Evolutionary conservation across 2,797 vertebrate species (phyloP).

Genomic region (Mormyrops boulengeri): DNA sequence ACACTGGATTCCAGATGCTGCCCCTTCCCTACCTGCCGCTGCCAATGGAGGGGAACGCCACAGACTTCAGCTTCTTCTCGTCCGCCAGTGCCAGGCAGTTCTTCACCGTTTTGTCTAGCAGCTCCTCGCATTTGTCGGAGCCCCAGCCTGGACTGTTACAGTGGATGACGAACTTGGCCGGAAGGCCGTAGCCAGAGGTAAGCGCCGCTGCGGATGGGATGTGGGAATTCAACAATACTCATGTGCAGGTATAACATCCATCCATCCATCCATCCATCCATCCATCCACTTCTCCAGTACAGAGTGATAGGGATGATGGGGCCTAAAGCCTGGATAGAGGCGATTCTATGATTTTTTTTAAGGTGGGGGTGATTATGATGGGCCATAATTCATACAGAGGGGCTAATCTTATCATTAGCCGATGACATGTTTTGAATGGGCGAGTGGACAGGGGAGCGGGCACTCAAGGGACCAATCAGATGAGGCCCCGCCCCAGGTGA

Average conservation of each 20-base stretch:
- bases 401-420: neutral
- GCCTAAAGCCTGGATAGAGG: neutral
- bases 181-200: constrained; percentile 79
- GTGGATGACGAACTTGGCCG: constrained; percentile 95
- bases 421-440: neutral
- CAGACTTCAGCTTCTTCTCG: constrained; percentile 96
- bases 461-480: neutral
- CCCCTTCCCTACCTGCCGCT: constrained; percentile 76
- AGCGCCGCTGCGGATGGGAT: constrained; percentile 64
- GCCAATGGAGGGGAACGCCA: constrained; percentile 93
- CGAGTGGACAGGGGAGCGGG: neutral
- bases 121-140: constrained; percentile 87
- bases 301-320: neutral
- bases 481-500: neutral
- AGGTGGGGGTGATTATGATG: neutral
- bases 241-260: neutral
- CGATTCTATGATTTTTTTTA: neutral
- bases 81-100: constrained; percentile 94
- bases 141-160: constrained; percentile 95
- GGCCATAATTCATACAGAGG: neutral
- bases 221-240: neutral
- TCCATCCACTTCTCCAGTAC: neutral
- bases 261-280: neutral
- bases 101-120: constrained; percentile 95
- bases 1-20: neutral